phyloP scores from a whole-genome alignment of 92 coral and sea anemone genomes.

The Actinernus sp. region DNA sequence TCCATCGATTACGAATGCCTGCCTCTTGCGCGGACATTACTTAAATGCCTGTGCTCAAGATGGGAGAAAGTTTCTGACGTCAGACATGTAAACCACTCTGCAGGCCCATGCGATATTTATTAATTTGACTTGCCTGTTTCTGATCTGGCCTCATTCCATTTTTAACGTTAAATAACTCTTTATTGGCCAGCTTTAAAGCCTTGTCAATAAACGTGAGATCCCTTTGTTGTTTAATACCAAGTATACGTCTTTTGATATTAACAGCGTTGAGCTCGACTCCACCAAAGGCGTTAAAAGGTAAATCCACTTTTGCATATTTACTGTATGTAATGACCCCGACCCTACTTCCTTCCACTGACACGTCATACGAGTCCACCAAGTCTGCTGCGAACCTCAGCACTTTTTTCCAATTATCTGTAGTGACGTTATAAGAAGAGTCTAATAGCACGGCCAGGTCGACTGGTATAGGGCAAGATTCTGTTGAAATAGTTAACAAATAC shows the following conservation, averaged over 20 bases:
- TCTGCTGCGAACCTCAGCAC: conserved; percentile 63
- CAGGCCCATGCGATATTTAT: too few species aligned
- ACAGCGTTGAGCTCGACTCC: conserved; percentile 69
- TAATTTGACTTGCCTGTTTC: conserved; percentile 78
- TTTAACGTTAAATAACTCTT: conserved; percentile 62
- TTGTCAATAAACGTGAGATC: conserved; percentile 78
- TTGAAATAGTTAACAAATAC: not conserved
- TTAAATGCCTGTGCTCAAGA: too few species aligned
- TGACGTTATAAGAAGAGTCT: conserved; percentile 83
- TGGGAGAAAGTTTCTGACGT: too few species aligned
- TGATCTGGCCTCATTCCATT: conserved; percentile 76
- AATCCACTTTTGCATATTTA: conserved; percentile 47
- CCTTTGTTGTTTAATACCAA: conserved; percentile 47
- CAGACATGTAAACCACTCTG: too few species aligned
- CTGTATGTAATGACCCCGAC: conserved; percentile 67
- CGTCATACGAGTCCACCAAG: conserved; percentile 63
- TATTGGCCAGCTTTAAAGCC: conserved; percentile 69
- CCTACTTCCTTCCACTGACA: conserved; percentile 71
- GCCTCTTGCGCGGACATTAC: too few species aligned
- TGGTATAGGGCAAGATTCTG: conserved; percentile 62
- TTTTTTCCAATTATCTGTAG: conserved; percentile 67
- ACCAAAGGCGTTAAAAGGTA: conserved; percentile 71
- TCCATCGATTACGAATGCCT: too few species aligned
- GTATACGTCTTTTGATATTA: conserved; percentile 67
- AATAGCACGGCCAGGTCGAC: conserved; percentile 84